These are phyloP conservation scores for Beris chalybata DNA, from an alignment of 2,888 invertebrate species.

Conservation along the genomic window DNA sequence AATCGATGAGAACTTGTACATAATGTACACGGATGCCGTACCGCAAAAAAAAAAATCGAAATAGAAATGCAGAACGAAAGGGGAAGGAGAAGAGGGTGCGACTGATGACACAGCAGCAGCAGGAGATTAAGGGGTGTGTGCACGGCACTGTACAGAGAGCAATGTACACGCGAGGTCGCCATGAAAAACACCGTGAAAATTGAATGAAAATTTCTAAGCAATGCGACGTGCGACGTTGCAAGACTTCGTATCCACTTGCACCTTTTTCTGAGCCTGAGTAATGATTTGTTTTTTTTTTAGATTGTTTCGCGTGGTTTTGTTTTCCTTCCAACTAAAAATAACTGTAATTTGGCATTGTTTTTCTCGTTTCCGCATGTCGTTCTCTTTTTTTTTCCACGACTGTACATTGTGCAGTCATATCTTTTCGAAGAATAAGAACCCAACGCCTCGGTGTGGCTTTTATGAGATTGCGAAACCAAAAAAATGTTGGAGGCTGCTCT, in stretches of 20 bases:
- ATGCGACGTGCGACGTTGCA: constrained; percentile 15
- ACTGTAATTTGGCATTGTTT: constrained; percentile 7
- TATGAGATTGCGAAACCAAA: too few species aligned
- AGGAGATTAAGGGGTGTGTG: background rate
- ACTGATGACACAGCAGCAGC: constrained; percentile 8
- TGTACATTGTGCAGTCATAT: too few species aligned
- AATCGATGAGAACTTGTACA: constrained; percentile 9
- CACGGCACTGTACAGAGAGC: constrained; percentile 12
- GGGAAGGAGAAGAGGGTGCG: constrained; percentile 3
- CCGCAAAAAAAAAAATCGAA: constrained; percentile 11
- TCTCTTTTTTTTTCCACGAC: background rate
- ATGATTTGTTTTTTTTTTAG: background rate
- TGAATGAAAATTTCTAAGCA: constrained; percentile 17
- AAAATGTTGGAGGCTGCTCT: too few species aligned
- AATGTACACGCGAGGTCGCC: constrained; percentile 26
- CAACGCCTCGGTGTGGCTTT: too few species aligned
- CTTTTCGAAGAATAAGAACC: too few species aligned
- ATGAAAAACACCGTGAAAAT: constrained; percentile 18
- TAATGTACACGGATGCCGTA: constrained; percentile 15
- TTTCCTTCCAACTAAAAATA: background rate
- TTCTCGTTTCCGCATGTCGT: background rate
- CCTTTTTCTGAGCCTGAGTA: background rate
- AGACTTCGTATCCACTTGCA: background rate
- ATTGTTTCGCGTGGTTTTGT: background rate
- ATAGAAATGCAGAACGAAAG: background rate